phyloP scores from a whole-genome alignment of 1,140 invertebrate genomes.

The Rhagoletis zephyria region DNA sequence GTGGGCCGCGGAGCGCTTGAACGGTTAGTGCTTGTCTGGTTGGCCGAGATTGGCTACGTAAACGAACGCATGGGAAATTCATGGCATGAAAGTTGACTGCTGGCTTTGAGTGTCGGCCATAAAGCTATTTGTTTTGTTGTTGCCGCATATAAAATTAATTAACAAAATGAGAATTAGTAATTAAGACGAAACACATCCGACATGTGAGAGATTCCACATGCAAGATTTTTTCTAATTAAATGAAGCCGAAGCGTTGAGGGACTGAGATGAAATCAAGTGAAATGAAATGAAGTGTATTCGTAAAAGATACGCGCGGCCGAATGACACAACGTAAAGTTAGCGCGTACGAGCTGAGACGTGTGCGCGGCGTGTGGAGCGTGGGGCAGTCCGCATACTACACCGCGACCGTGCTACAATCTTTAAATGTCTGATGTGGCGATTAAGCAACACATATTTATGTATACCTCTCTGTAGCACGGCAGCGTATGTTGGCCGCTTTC shows the following conservation, averaged over 20 bases:
- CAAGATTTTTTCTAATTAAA: slow-evolving; percentile 25
- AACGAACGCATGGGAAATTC: slow-evolving; percentile 11
- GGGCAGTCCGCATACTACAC: too few relatives aligned
- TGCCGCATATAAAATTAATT: slow-evolving; percentile 45
- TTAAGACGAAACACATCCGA: slow-evolving; percentile 24
- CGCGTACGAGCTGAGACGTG: background rate
- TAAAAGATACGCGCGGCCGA: background rate
- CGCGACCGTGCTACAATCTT: background rate
- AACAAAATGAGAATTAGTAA: slow-evolving; percentile 51
- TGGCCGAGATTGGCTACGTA: background rate
- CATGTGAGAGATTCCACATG: slow-evolving; percentile 30
- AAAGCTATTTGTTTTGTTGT: slow-evolving; percentile 28
- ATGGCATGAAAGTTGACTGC: background rate
- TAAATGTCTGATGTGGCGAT: slow-evolving; percentile 40
- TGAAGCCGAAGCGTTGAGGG: background rate
- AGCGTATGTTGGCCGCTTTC: background rate
- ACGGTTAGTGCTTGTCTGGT: background rate
- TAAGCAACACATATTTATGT: background rate
- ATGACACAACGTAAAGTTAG: slow-evolving; percentile 9
- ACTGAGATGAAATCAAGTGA: slow-evolving; percentile 23
- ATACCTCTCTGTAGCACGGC: background rate
- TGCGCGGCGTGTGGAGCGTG: background rate
- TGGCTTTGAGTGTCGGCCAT: background rate
- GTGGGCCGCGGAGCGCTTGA: background rate
- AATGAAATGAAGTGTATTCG: background rate